Conservation (phyloP, 2,888 invertebrate species). For the Plebejus anna region DNA sequence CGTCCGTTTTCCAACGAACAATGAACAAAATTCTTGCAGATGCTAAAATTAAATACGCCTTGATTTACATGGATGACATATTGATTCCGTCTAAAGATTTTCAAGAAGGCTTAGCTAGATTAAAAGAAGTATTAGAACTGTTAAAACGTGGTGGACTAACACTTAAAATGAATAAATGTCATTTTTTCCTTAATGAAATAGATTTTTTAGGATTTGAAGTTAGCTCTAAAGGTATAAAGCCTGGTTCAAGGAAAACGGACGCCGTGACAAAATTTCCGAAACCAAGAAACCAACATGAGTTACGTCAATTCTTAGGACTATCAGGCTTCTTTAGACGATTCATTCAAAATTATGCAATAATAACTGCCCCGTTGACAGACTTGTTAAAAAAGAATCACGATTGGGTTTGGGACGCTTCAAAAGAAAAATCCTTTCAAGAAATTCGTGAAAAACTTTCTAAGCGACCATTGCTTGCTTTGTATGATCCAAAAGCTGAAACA, state of each 20-base stretch:
- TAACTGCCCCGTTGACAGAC: no score
- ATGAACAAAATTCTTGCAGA: slow-evolving; percentile 42
- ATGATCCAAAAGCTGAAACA: slow-evolving; percentile 30
- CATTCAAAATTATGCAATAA: no score
- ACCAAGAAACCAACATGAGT: slow-evolving; percentile 40
- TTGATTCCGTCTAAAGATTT: slow-evolving; percentile 27
- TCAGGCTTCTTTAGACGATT: slow-evolving; percentile 33
- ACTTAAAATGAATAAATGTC: slow-evolving; percentile 29
- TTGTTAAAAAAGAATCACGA: no score
- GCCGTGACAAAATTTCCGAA: slow-evolving; percentile 39
- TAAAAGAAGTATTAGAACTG: slow-evolving; percentile 17
- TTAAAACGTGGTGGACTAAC: slow-evolving; percentile 12
- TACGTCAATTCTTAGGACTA: slow-evolving; percentile 34
- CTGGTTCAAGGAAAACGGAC: slow-evolving; percentile 39
- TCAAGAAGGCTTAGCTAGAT: slow-evolving; percentile 6
- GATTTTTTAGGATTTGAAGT: slow-evolving; percentile 41
- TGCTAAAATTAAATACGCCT: slow-evolving; percentile 33
- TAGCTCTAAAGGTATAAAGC: slow-evolving; percentile 36
- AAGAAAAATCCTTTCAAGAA: slow-evolving; percentile 33
- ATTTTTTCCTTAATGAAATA: slow-evolving; percentile 21
- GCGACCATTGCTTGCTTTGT: slow-evolving; percentile 38
- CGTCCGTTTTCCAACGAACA: slow-evolving; percentile 48
- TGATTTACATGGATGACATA: slow-evolving; percentile 38
- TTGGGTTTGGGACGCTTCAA: slow-evolving; percentile 31
- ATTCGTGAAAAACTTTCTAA: slow-evolving; percentile 36